Evolutionary conservation across 2,113 vertebrate genomes (phyloP).

Genomic region (Miniopterus natalensis): DNA sequence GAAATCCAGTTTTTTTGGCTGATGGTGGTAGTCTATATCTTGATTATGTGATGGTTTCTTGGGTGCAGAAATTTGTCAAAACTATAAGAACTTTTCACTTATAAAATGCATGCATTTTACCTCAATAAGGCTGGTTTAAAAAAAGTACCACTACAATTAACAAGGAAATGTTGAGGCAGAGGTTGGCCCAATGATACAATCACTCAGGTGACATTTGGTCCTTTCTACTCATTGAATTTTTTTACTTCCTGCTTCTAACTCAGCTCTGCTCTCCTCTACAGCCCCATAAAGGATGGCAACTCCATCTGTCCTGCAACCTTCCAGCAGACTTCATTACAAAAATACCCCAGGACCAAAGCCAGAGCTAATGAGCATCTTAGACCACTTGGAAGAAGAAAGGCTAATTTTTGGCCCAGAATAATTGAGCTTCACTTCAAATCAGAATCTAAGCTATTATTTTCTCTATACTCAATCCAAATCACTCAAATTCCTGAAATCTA

Average conservation of each 20-base stretch:
- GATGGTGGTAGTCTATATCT: background rate
- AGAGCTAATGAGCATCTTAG: constrained; percentile 81
- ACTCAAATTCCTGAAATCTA: constrained; percentile 80
- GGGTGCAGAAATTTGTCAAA: background rate
- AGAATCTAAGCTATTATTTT: constrained; percentile 79
- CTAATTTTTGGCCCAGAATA: constrained; percentile 76
- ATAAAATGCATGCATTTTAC: background rate
- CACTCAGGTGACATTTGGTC: background rate
- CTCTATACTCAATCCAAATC: constrained; percentile 80
- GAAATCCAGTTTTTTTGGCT: background rate
- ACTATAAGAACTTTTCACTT: background rate
- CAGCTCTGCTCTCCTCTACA: background rate
- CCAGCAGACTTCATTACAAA: constrained; percentile 67
- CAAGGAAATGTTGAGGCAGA: background rate
- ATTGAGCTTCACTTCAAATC: constrained; percentile 78
- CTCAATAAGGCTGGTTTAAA: background rate
- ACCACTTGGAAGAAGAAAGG: constrained; percentile 79
- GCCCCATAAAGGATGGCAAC: constrained; percentile 46
- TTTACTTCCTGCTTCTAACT: constrained; percentile 25
- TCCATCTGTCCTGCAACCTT: constrained; percentile 72
- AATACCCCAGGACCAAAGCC: constrained; percentile 76
- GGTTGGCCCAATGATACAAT: background rate
- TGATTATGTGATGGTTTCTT: background rate
- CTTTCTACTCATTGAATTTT: background rate
- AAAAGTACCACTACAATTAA: background rate